Evolutionary conservation across 1,140 invertebrate species (phyloP), one percentile per base, ranked within the genome.

Genomic region (Melanaphis sacchari): DNA sequence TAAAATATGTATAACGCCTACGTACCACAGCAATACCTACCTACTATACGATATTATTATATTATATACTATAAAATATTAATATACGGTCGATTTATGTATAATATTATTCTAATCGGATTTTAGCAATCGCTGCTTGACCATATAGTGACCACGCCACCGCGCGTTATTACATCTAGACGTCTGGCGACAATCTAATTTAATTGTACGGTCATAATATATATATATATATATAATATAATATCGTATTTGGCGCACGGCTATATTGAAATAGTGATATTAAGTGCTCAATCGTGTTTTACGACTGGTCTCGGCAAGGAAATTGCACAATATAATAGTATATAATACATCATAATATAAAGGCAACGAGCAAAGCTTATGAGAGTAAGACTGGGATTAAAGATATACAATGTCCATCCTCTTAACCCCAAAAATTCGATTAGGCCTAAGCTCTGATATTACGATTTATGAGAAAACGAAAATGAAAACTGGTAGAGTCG

Each of bases 101-200:
- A 84, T 84, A 38, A 82, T 84, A 41, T 84, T 82, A 82, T 84
- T 84, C 36, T 41, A 87, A 87, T 87, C 41, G 26, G 31, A 46
- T 26, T 87, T 46, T 31, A 22, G 41, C 85, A 22, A 88, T 88
- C 31, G 43, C 43, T 49, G 85, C n/a, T n/a, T 87, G 31, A 49
- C 85, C n/a, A n/a, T n/a, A n/a, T n/a, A n/a, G n/a, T n/a, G n/a
- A n/a, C n/a, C 31, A 9, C 40, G 26, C 9, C 46, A 46, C 26
- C 40, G 5, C 18, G 21, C 22, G 31, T 54, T 41, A 54, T 90
- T 54, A 90, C 22, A 24, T 26, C 26, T 90, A 24, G 18, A 66
- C 3, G 88, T 59, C 1, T 31, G 22, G n/a, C 9, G 49, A 90
- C 49, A 36, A 36, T 88, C 22, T 9, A 7, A 88, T 49, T 9